Conservation (phyloP, 64 coral and sea anemone genomes). For the Platygyra sinensis region DNA sequence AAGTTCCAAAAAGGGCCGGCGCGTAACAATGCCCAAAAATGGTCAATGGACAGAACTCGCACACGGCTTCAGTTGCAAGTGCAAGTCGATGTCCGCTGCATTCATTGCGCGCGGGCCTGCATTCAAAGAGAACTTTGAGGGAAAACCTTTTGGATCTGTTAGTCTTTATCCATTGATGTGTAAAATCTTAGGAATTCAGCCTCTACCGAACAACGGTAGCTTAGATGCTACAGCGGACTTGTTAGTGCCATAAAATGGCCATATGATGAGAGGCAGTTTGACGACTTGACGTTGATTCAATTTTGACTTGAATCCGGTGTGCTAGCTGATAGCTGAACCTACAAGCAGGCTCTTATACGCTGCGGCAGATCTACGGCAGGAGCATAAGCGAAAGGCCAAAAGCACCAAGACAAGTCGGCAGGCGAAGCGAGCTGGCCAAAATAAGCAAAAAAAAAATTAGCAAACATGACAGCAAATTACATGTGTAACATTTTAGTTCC, state of each 20-base stretch:
- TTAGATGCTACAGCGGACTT: constrained; percentile 12
- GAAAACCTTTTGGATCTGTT: constrained; percentile 68
- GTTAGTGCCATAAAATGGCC: neutral
- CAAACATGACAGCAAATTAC: too few species aligned
- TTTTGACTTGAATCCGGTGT: too few species aligned
- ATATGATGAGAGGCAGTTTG: too few species aligned
- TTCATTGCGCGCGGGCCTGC: constrained; percentile 84
- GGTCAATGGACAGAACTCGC: neutral
- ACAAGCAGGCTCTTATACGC: too few species aligned
- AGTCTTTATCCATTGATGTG: constrained; percentile 80
- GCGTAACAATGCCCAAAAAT: neutral
- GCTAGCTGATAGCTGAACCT: too few species aligned
- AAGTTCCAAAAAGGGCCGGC: neutral
- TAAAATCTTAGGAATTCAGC: constrained; percentile 68
- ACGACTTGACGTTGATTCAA: too few species aligned
- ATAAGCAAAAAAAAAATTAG: too few species aligned
- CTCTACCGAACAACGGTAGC: constrained; percentile 73
- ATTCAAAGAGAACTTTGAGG: constrained; percentile 44
- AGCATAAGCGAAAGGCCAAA: too few species aligned
- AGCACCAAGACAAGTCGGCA: too few species aligned
- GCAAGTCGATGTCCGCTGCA: constrained; percentile 58
- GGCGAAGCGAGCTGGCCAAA: too few species aligned
- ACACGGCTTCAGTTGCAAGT: constrained; percentile 71
- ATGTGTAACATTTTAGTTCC: too few species aligned
- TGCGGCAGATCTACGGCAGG: too few species aligned